Evolutionary conservation across 2,797 vertebrate genomes (phyloP), one percentile per base, ranked within the genome.

Genomic region (Sebastes itinus): DNA sequence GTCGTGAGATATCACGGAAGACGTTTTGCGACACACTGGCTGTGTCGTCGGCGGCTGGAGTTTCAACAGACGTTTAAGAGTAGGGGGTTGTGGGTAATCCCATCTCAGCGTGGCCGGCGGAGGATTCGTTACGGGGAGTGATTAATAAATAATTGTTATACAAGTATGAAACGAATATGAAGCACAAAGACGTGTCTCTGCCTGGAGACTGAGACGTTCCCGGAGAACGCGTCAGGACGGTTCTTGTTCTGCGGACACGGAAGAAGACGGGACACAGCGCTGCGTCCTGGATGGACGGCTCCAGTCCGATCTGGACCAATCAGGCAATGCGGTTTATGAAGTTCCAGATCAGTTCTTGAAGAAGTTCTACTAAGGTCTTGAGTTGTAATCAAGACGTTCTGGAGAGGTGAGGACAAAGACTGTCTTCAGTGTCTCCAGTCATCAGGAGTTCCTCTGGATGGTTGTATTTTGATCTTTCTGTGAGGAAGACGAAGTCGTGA

Each of bases 361-460:
- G 59, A 25, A 33, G 28, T 35, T 52, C 12, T 18, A 25, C 9
- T 7, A 25, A 61, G 18, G n/a, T 82, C 71, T 78, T 68, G 63
- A 86, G 80, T 76, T 69, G 72, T 72, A 72, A 49, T 85, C 78
- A 67, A 67, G 83, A 65, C 32, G 0, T 2, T 2, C 22, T 16
- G 1, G 4, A n/a, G 27, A 49, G 56, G n/a, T 66, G 56, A 58
- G 14, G 9, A 49, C 3, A 14, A 46, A 59, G 22, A 58, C 56
- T 38, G 35, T 62, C 27, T 61, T 58, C 49, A 10, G 33, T 28
- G 27, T 28, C 27, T 28, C 27, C 27, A 28, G 27, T 28, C 27
- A 28, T 28, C 27, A 28, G 27, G 27, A 28, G 27, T 28, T 28
- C 27, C 27, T 28, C 27, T 28, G 27, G 27, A 28, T 28, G 27